Evolutionary conservation across 2,797 vertebrate species (phyloP).

Genomic region (Hydrophis major): DNA sequence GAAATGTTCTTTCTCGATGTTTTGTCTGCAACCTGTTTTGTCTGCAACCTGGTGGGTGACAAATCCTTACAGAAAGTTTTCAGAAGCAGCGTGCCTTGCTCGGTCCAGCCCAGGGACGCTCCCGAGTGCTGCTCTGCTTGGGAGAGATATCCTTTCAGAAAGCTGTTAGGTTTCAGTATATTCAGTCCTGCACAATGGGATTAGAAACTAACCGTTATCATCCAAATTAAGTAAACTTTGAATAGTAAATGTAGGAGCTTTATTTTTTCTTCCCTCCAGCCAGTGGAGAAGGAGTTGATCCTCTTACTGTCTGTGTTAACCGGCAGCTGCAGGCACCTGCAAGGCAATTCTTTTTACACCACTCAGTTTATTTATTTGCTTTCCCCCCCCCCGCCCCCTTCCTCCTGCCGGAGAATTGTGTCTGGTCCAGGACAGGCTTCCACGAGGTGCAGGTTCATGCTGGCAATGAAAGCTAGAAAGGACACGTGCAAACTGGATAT

Average conservation of each 20-base stretch:
- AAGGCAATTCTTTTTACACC: conserved; percentile 41
- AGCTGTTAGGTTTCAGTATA: conserved; percentile 60
- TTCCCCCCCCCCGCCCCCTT: background rate
- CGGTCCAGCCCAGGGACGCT: conserved; percentile 26
- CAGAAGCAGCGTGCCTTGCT: background rate
- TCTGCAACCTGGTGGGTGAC: conserved; percentile 27
- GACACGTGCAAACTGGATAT: conserved; percentile 28
- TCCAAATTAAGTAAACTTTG: conserved; percentile 74
- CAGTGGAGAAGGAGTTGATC: conserved; percentile 68
- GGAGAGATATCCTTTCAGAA: conserved; percentile 38
- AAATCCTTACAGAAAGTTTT: conserved; percentile 22
- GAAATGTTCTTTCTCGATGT: background rate
- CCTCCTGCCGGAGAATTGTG: conserved; percentile 16
- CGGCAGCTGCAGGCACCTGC: conserved; percentile 72
- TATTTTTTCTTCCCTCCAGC: conserved; percentile 34
- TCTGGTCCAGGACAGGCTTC: background rate
- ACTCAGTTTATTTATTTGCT: conserved; percentile 61
- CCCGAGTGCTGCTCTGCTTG: conserved; percentile 33
- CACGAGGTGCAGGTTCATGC: conserved; percentile 16
- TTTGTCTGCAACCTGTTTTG: conserved; percentile 29
- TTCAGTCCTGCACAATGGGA: conserved; percentile 72
- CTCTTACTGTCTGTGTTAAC: conserved; percentile 78
- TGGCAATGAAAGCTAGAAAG: conserved; percentile 19
- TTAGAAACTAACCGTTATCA: conserved; percentile 74
- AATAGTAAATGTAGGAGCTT: conserved; percentile 61